phyloP scores from a whole-genome alignment of 2,888 invertebrate genomes.

The Nomada flava region DNA sequence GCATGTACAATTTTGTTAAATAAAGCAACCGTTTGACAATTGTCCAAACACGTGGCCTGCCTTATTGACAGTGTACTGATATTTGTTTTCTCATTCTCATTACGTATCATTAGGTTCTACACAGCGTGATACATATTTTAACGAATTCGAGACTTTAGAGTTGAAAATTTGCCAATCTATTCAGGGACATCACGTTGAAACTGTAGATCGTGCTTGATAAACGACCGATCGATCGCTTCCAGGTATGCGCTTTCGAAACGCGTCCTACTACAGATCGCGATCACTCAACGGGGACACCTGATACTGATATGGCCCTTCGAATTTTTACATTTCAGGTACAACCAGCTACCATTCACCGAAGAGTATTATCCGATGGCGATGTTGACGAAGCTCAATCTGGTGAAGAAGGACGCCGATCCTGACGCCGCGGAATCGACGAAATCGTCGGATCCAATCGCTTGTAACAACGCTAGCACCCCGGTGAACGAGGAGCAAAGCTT shows the following conservation, averaged over 20 bases:
- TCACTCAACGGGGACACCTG: slow-evolving; percentile 47
- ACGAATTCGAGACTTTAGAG: not conserved
- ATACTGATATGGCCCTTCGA: slow-evolving; percentile 77
- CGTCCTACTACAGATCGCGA: slow-evolving; percentile 55
- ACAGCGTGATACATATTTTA: not conserved
- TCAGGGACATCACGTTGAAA: slow-evolving; percentile 19
- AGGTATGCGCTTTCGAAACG: slow-evolving; percentile 58
- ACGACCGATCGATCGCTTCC: slow-evolving; percentile 49
- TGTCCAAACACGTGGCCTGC: slow-evolving; percentile 13
- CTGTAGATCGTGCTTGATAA: slow-evolving; percentile 32
- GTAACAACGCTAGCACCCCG: slow-evolving; percentile 27
- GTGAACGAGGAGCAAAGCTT: slow-evolving; percentile 34
- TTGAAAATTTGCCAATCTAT: not conserved
- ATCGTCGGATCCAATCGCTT: slow-evolving; percentile 20
- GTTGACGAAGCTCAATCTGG: slow-evolving; percentile 77
- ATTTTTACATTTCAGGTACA: slow-evolving; percentile 82
- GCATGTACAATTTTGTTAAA: slow-evolving; percentile 53
- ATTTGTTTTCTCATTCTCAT: not conserved
- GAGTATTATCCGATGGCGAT: slow-evolving; percentile 77
- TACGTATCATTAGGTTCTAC: not conserved
- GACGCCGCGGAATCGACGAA: slow-evolving; percentile 40
- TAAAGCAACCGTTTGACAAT: slow-evolving; percentile 50
- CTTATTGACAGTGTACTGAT: slow-evolving; percentile 18
- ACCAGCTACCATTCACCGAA: slow-evolving; percentile 74
- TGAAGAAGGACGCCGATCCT: slow-evolving; percentile 72